Evolutionary conservation across 2,797 vertebrate genomes (phyloP).

Genomic region (Tachyglossus aculeatus): DNA sequence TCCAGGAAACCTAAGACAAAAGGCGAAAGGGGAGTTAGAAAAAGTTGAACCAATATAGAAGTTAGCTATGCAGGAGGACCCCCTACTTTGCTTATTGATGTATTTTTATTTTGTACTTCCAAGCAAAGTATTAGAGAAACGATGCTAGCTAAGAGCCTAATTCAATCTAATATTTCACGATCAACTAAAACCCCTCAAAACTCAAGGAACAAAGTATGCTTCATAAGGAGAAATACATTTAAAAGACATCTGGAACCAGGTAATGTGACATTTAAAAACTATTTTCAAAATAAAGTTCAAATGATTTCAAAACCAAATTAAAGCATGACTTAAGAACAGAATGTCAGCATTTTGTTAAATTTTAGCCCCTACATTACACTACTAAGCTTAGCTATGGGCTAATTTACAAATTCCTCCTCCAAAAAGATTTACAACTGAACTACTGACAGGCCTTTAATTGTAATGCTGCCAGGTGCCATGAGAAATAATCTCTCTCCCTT

Average conservation of each 20-base stretch:
- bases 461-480: not conserved
- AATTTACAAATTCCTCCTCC: constrained; percentile 26
- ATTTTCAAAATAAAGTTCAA: not conserved
- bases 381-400: not conserved
- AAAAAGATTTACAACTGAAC: not conserved
- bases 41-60: too few species aligned
- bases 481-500: not conserved
- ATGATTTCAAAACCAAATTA: not conserved
- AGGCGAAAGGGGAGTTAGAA: too few species aligned
- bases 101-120: too few species aligned
- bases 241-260: not conserved
- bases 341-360: constrained; percentile 24
- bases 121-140: too few species aligned
- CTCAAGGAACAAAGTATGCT: too few species aligned
- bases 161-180: too few species aligned
- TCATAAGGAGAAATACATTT: too few species aligned
- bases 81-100: too few species aligned
- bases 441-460: not conserved
- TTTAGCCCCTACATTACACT: not conserved
- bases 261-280: not conserved
- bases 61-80: too few species aligned
- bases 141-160: too few species aligned
- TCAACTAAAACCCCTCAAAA: too few species aligned
- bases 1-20: too few species aligned
- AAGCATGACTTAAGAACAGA: not conserved